Conservation (phyloP, 2,888 invertebrate genomes). For the Erynnis tages region DNA sequence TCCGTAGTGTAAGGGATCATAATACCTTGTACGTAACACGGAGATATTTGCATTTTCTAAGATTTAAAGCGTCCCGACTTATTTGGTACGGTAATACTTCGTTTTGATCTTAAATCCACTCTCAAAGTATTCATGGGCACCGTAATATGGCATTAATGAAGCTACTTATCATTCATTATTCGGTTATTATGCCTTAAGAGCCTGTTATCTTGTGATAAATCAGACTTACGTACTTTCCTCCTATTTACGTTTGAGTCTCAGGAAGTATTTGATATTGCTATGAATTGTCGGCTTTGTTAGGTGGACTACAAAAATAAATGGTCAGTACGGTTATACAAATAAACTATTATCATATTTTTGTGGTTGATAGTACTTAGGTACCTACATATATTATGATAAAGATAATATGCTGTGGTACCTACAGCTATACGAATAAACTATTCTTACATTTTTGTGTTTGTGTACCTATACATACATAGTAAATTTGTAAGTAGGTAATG, state of each 20-base stretch:
- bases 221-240: slow-evolving; percentile 25
- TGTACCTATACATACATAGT: too few relatives aligned
- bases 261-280: slow-evolving; percentile 2
- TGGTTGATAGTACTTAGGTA: too few relatives aligned
- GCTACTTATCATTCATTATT: slow-evolving; percentile 36
- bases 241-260: slow-evolving; percentile 17
- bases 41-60: slow-evolving; percentile 18
- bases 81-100: slow-evolving; percentile 26
- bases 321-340: too few relatives aligned
- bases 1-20: slow-evolving; percentile 6
- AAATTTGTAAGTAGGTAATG: too few relatives aligned
- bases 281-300: slow-evolving; percentile 12
- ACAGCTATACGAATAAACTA: too few relatives aligned
- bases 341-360: too few relatives aligned
- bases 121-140: slow-evolving; percentile 29
- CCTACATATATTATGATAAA: too few relatives aligned
- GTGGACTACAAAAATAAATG: too few relatives aligned
- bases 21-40: slow-evolving; percentile 5
- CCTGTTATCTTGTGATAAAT: slow-evolving; percentile 31
- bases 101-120: slow-evolving; percentile 30
- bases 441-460: too few relatives aligned
- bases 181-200: slow-evolving; percentile 34
- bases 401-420: too few relatives aligned
- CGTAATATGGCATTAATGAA: slow-evolving; percentile 37
- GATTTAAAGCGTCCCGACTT: slow-evolving; percentile 23